Evolutionary conservation across 2,113 vertebrate species (phyloP).

Genomic region (Mus pahari): DNA sequence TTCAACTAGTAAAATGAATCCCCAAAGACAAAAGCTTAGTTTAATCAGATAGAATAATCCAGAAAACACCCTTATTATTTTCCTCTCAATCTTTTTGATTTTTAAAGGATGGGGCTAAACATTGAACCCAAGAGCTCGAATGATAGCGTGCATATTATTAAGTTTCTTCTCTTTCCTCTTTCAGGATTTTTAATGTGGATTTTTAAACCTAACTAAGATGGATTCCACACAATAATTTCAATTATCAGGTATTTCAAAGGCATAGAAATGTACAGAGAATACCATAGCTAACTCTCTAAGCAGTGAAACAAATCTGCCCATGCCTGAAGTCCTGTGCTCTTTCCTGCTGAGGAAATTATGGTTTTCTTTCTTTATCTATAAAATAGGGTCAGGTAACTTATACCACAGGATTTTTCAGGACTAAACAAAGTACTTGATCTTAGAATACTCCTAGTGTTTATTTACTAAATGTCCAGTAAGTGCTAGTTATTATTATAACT

Average conservation of each 20-base stretch:
- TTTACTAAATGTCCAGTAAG: not conserved
- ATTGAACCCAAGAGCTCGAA: not conserved
- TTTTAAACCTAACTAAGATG: not conserved
- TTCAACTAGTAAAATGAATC: not conserved
- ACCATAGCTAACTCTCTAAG: not conserved
- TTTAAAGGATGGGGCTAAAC: not conserved
- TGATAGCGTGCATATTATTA: not conserved
- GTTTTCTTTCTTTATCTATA: conserved; percentile 32
- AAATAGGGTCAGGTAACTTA: not conserved
- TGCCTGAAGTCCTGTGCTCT: not conserved
- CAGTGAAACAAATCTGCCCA: not conserved
- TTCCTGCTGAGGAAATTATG: not conserved
- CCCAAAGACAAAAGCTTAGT: not conserved
- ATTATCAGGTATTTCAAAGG: conserved; percentile 14
- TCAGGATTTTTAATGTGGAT: not conserved
- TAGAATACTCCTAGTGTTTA: not conserved
- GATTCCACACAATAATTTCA: not conserved
- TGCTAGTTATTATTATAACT: not conserved
- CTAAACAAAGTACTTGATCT: conserved; percentile 1
- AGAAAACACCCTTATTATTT: not conserved
- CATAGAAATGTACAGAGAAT: not conserved
- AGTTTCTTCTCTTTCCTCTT: not conserved
- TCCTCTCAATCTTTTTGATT: not conserved
- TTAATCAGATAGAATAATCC: not conserved
- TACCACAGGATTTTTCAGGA: not conserved